Conservation (phyloP, 1,140 invertebrate genomes). For the Lepidurus couesii region DNA sequence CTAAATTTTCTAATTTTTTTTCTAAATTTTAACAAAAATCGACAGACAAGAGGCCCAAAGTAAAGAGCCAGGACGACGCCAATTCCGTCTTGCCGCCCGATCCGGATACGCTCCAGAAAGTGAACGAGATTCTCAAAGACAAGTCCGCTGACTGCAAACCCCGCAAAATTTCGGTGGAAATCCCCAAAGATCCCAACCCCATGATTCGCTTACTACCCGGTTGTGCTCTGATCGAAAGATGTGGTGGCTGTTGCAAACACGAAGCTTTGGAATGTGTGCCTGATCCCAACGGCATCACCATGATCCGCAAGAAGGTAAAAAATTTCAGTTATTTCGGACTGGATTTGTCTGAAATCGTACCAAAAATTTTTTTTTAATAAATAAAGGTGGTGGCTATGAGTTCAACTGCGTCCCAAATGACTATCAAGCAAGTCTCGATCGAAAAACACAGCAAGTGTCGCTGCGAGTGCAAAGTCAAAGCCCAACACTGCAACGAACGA, state of each 20-base stretch:
- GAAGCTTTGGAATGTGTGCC: constrained; percentile 32
- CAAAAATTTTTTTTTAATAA: too few relatives aligned
- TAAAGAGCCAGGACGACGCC: neutral
- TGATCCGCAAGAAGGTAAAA: constrained; percentile 31
- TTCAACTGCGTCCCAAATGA: neutral
- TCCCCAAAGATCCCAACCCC: constrained; percentile 32
- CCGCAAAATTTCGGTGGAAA: constrained; percentile 29
- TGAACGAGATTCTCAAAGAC: constrained; percentile 31
- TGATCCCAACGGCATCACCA: constrained; percentile 27
- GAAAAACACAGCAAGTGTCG: constrained; percentile 31
- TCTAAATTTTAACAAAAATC: too few relatives aligned
- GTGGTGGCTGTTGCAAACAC: constrained; percentile 34
- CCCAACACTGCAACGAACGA: constrained; percentile 23
- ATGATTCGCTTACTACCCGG: constrained; percentile 25
- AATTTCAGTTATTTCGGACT: neutral
- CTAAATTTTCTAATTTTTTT: too few relatives aligned
- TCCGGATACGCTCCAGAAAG: constrained; percentile 21
- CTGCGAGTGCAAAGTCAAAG: constrained; percentile 32
- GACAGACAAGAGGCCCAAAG: neutral
- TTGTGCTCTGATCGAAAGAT: constrained; percentile 30
- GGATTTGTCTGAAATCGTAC: too few relatives aligned
- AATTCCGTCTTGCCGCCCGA: constrained; percentile 21
- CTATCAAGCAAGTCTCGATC: constrained; percentile 25
- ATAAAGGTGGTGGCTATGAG: constrained; percentile 26
- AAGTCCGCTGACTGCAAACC: constrained; percentile 33